phyloP scores from a whole-genome alignment of 2,888 invertebrate species.

The Graphium colonna region DNA sequence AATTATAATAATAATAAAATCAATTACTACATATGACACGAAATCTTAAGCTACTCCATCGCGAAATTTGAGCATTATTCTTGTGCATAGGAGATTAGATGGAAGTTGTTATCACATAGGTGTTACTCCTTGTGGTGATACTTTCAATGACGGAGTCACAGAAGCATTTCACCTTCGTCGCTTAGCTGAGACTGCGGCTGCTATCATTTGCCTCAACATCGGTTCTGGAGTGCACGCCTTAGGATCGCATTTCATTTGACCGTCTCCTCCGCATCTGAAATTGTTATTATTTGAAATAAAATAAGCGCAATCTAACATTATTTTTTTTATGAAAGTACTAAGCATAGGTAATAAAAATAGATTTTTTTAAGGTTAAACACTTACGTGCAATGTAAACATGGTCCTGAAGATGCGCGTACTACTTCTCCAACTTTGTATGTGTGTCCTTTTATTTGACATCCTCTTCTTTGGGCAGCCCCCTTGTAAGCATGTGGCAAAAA shows the following conservation, averaged over 20 bases:
- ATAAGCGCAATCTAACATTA: not conserved
- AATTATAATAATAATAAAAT: conserved; percentile 51
- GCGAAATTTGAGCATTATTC: conserved; percentile 77
- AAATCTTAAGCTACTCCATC: conserved; percentile 76
- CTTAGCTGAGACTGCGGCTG: conserved; percentile 86
- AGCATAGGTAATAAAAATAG: no score
- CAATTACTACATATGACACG: conserved; percentile 76
- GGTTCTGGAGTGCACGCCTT: conserved; percentile 94
- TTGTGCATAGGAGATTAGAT: conserved; percentile 73
- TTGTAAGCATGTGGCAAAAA: conserved; percentile 89
- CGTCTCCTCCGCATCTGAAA: conserved; percentile 93
- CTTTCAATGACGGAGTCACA: conserved; percentile 41
- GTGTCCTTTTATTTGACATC: conserved; percentile 92
- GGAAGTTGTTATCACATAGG: conserved; percentile 65
- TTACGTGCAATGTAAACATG: conserved; percentile 97
- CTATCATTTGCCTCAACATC: conserved; percentile 94
- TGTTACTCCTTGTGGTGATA: conserved; percentile 57
- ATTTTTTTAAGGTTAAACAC: no score
- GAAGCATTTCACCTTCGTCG: conserved; percentile 83
- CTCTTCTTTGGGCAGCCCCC: conserved; percentile 86
- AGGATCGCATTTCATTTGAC: conserved; percentile 97
- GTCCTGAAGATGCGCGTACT: conserved; percentile 92
- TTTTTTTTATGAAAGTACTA: not conserved
- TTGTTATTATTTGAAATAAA: conserved; percentile 8
- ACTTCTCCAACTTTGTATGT: conserved; percentile 92